Conservation (phyloP, 2,888 invertebrate genomes). For the Agrochola litura region DNA sequence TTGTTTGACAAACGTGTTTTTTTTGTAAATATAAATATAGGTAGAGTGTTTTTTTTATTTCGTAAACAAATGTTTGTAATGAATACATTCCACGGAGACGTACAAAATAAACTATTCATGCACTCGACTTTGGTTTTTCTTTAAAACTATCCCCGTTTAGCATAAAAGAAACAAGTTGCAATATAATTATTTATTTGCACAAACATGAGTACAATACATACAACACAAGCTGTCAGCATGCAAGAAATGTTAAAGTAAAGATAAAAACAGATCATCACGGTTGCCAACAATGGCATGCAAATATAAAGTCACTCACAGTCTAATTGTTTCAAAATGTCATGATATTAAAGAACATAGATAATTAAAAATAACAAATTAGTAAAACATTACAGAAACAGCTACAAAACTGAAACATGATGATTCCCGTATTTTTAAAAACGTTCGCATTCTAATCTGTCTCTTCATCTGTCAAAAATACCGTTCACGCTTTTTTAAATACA, state of each 20-base stretch:
- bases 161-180: neutral
- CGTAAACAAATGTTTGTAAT: conserved; percentile 81
- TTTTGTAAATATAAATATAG: conserved; percentile 79
- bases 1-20: conserved; percentile 72
- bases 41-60: conserved; percentile 78
- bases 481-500: neutral
- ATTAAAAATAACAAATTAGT: neutral
- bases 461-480: neutral
- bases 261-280: neutral
- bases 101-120: conserved; percentile 89
- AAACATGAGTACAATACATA: neutral
- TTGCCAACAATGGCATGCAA: neutral
- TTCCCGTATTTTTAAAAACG: no score
- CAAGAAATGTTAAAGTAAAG: neutral
- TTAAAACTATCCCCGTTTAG: conserved; percentile 28
- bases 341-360: neutral
- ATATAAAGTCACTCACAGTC: neutral
- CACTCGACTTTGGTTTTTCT: conserved; percentile 83
- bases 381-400: neutral
- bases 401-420: neutral
- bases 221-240: neutral
- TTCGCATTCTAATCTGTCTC: neutral
- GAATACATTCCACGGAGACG: conserved; percentile 84
- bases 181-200: neutral
- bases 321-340: neutral